phyloP scores from a whole-genome alignment of 2,888 invertebrate species.

The Andrena dorsata region DNA sequence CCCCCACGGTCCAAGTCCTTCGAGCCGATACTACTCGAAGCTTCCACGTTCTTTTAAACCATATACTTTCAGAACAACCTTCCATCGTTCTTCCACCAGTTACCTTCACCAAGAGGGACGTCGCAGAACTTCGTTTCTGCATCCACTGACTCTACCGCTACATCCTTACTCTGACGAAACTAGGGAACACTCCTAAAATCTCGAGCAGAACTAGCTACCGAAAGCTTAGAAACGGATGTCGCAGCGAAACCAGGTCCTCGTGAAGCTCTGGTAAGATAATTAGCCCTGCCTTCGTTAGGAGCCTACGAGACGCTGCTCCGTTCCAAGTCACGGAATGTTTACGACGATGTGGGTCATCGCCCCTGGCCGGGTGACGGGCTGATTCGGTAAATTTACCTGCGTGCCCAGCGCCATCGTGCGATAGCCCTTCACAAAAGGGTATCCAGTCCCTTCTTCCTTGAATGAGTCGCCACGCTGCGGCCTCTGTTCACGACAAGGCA shows the following conservation, averaged over 20 bases:
- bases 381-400: constrained; percentile 35
- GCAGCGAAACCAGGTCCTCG: constrained; percentile 5
- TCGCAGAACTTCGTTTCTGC: too few species aligned
- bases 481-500: constrained; percentile 59
- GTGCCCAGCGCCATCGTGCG: constrained; percentile 3
- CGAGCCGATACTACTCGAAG: too few species aligned
- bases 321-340: constrained; percentile 28
- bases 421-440: constrained; percentile 42
- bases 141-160: too few species aligned
- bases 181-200: too few species aligned
- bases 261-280: constrained; percentile 32
- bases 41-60: too few species aligned
- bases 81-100: too few species aligned
- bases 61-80: too few species aligned
- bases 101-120: too few species aligned
- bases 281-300: constrained; percentile 9
- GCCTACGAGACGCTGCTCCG: not conserved
- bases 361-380: constrained; percentile 13
- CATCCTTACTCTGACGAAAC: too few species aligned
- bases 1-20: too few species aligned
- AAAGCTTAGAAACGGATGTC: not conserved
- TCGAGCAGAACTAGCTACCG: not conserved
- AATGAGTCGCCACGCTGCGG: constrained; percentile 27
- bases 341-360: constrained; percentile 33
- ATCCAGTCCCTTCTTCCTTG: constrained; percentile 37